A percentile compares a stretch with the other conserved stretches of the same genome.
phyloP scores from a whole-genome alignment of 2,888 invertebrate species.

The Ashinkailepas kermadecensis region DNA sequence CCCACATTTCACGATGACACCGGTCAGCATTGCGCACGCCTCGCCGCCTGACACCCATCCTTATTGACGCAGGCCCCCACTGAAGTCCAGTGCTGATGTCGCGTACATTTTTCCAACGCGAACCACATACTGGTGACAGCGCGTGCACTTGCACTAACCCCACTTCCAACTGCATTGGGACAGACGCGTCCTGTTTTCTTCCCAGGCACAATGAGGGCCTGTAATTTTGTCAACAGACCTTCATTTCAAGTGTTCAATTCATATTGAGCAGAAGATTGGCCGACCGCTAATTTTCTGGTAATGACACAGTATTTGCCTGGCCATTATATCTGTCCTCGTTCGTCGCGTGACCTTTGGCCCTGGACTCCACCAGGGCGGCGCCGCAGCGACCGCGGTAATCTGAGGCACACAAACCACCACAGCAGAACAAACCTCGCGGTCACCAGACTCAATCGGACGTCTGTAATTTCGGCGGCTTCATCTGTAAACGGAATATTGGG shows the following conservation, averaged over 20 bases:
- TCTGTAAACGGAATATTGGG: not conserved
- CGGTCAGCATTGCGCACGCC: no score
- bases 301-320: constrained; percentile 9
- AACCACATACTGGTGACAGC: not conserved
- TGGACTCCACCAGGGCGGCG: not conserved
- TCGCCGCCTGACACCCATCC: not conserved
- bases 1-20: no score
- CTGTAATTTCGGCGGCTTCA: not conserved
- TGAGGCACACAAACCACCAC: no score
- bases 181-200: constrained; percentile 6
- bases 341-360: not conserved
- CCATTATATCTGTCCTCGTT: not conserved
- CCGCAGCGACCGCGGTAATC: not conserved
- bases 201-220: not conserved
- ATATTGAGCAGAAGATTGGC: constrained; percentile 4
- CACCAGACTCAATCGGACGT: not conserved
- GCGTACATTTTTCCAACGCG: not conserved
- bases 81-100: not conserved
- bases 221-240: constrained; percentile 20
- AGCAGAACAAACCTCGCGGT: constrained; percentile 16
- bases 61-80: not conserved
- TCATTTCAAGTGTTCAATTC: constrained; percentile 21
- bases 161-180: not conserved
- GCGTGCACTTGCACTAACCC: not conserved
- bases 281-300: not conserved